Conservation (phyloP, 2,888 invertebrate genomes). For the Bedellia somnulentella region DNA sequence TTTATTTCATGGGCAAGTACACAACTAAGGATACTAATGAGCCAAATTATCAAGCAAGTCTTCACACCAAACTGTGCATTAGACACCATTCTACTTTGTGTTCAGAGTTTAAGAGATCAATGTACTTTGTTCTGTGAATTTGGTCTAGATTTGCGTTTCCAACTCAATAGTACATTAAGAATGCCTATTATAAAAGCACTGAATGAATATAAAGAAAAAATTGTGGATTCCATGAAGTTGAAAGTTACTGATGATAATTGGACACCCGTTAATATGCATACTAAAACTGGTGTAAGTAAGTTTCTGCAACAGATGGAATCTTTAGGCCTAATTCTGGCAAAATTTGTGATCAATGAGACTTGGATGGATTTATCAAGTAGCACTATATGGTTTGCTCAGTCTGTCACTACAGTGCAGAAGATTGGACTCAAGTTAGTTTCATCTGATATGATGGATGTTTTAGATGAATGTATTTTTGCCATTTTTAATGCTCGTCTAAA, state of each 20-base stretch:
- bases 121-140: constrained; percentile 64
- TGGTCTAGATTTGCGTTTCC: constrained; percentile 90
- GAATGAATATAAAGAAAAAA: constrained; percentile 77
- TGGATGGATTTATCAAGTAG: constrained; percentile 80
- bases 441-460: constrained; percentile 71
- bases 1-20: constrained; percentile 91
- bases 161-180: constrained; percentile 83
- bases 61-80: constrained; percentile 87
- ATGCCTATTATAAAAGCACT: constrained; percentile 75
- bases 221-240: constrained; percentile 78
- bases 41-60: constrained; percentile 83
- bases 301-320: constrained; percentile 71
- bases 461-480: constrained; percentile 72
- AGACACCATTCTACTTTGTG: constrained; percentile 83
- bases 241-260: constrained; percentile 81
- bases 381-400: constrained; percentile 78
- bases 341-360: constrained; percentile 63
- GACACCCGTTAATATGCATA: constrained; percentile 80
- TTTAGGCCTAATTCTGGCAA: constrained; percentile 68
- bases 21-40: constrained; percentile 77
- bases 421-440: constrained; percentile 76
- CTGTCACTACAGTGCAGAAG: constrained; percentile 72
- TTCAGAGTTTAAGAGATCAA: constrained; percentile 76
- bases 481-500: constrained; percentile 76
- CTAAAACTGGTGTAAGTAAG: constrained; percentile 68